Conservation (phyloP, 2,113 vertebrate species). For the Oryctolagus cuniculus region DNA sequence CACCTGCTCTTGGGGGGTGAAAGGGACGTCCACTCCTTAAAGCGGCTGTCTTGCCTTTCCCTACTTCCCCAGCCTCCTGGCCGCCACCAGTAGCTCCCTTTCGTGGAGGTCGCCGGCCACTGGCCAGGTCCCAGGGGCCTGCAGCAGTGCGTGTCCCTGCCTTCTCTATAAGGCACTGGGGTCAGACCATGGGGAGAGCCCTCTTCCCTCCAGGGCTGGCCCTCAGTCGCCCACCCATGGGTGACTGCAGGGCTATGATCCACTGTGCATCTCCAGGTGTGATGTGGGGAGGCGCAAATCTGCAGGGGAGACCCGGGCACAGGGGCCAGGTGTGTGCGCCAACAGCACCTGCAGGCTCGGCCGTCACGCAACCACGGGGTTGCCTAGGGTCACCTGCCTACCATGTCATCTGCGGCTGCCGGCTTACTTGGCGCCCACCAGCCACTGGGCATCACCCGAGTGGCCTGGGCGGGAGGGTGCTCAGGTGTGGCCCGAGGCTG, state of each 20-base stretch:
- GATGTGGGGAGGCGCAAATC: not conserved
- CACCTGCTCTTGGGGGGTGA: not conserved
- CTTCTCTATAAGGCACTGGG: no score
- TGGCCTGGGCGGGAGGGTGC: fast-evolving
- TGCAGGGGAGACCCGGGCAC: not conserved
- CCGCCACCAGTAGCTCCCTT: not conserved
- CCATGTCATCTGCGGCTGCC: fast-evolving
- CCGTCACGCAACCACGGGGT: not conserved
- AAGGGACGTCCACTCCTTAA: not conserved
- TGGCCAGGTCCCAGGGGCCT: not conserved
- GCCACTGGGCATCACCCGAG: not conserved
- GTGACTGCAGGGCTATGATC: not conserved
- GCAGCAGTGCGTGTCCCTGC: fast-evolving
- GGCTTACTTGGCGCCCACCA: not conserved
- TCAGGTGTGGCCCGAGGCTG: fast-evolving
- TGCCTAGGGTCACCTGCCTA: fast-evolving
- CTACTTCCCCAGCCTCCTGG: no score
- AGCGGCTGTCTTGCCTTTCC: no score
- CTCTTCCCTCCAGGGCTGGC: not conserved
- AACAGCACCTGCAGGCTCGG: fast-evolving
- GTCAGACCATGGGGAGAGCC: not conserved
- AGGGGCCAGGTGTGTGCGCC: not conserved
- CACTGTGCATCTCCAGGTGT: fast-evolving
- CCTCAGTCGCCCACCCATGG: not conserved
- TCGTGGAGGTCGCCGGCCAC: not conserved